Evolutionary conservation across 1,140 invertebrate species (phyloP), one percentile per base, ranked within the genome.

Genomic region (Caerostris extrusa): DNA sequence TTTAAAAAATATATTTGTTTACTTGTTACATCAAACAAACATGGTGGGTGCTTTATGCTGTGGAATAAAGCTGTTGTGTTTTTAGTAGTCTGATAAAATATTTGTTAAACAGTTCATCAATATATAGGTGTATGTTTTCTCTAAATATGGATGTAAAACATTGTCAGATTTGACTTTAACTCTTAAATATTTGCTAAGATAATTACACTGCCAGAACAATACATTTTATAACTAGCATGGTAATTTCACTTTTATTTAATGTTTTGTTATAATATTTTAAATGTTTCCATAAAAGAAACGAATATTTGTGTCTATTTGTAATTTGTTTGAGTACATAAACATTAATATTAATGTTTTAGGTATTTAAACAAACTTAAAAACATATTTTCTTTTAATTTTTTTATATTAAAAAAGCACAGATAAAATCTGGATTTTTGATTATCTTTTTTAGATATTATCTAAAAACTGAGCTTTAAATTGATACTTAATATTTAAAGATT

Each of bases 121-220:
- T 91, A 82, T 82, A 91, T 81, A 82, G 34, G 10, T 91, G 10
- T 85, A 60, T 85, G 83, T 60, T 85, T 85, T 85, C 83, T 60
- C 71, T 77, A 77, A 53, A 50, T 77, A 77, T 77, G 5, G 71
- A 8, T 77, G 71, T 53, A 34, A 50, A 77, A 34, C 14, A 12
- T 77, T n/a, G 17, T 77, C 71, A 77, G 19, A 50, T 50, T 50
- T 77, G 8, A 77, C 71, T 77, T 77, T 19, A 77, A 77, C 34
- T 77, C 14, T 10, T 50, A 17, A 53, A 77, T 77, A 77, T 77
- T 77, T 77, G 71, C 71, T 12, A 12, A 77, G 19, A 53, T 77
- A 53, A 34, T 77, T 77, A 77, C 71, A 77, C 71, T 77, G 71
- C 71, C 71, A 77, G 10, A 12, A 53, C 50, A 7, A 34, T 64